Base-by-base conservation (phyloP, 2,888 invertebrate species). In the Mythimna ferrago region DNA sequence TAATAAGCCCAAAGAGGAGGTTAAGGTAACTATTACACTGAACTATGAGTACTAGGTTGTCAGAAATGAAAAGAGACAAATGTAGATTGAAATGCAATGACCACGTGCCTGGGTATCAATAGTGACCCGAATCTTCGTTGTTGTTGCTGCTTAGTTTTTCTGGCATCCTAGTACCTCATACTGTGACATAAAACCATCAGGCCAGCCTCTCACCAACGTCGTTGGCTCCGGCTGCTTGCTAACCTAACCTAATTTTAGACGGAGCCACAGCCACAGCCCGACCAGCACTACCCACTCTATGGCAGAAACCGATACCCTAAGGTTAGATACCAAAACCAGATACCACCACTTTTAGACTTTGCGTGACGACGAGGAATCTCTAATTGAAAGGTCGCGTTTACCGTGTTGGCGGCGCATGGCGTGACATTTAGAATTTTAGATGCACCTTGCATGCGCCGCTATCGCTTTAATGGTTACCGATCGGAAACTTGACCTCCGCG, bases 1-100 rank as follows among this genome's bases (percentile, higher is more conserved):
- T 91, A 95, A 97, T 91, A 95, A 97, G 91, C 89, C 94, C 87
- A 97, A 97, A 90, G 96, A 95, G 60, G 94, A 97, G 79, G 96
- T 97, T 71, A 97, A 97, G 90, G 94, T 94, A 78, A 63, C 63
- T 78, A 51, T 70, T 19, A 21, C 35, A 35, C 14, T 19, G 66
- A 16, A 26, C 38, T 64, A 44, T 65, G 65, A 69, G 58, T 66
- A 51, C 66, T 35, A 32, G 57, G 61, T 54, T 73, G 65, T 64
- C 78, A 73, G 72, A 35, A 53, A 44, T 10, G 51, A 60, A 38
- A 61, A 32, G 2, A 48, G 26, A 41, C 2, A n/a, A 35, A 19
- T 1, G 4, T 7, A 9, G 35, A 51, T 51, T 19, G 32, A 35
- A 58, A 9, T 19, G 32, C 16, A 60, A 58, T 35, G n/a, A 35